These are phyloP conservation scores for Acanthoscelides obtectus DNA, from an alignment of 2,888 invertebrate genomes.

Conservation along the genomic window DNA sequence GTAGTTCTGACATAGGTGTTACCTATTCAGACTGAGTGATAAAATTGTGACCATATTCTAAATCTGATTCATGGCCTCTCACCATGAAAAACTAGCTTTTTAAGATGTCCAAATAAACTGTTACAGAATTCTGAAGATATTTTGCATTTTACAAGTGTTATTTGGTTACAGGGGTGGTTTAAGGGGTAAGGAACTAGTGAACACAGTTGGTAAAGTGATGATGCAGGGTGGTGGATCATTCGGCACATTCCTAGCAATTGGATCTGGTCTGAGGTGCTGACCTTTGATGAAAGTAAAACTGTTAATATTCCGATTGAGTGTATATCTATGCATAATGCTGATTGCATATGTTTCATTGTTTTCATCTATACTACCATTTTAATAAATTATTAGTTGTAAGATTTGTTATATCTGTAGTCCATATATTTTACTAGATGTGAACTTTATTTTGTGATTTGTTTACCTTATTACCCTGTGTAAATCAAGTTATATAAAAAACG, in stretches of 20 bases:
- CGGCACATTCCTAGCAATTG: conserved; percentile 95
- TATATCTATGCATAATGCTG: neutral
- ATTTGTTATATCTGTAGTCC: conserved; percentile 2
- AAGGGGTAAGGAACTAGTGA: conserved; percentile 85
- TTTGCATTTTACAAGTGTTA: no score
- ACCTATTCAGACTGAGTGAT: no score
- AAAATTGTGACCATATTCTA: no score
- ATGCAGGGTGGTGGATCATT: conserved; percentile 96
- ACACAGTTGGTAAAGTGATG: conserved; percentile 95
- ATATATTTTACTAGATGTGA: conserved; percentile 9
- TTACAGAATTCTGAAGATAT: no score
- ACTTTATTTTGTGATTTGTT: conserved; percentile 15
- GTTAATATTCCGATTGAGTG: neutral
- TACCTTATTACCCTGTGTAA: neutral
- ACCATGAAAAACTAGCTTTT: no score
- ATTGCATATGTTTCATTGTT: neutral
- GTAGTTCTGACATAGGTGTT: no score
- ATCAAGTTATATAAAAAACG: neutral
- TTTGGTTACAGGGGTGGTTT: conserved; percentile 74
- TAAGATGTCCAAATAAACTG: no score
- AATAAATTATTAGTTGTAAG: conserved; percentile 6
- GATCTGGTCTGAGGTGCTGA: conserved; percentile 76
- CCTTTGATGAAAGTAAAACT: conserved; percentile 9
- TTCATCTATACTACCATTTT: neutral
- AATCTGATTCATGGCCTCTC: no score